phyloP scores from a whole-genome alignment of 2,113 vertebrate genomes.

The Hoplias malabaricus region DNA sequence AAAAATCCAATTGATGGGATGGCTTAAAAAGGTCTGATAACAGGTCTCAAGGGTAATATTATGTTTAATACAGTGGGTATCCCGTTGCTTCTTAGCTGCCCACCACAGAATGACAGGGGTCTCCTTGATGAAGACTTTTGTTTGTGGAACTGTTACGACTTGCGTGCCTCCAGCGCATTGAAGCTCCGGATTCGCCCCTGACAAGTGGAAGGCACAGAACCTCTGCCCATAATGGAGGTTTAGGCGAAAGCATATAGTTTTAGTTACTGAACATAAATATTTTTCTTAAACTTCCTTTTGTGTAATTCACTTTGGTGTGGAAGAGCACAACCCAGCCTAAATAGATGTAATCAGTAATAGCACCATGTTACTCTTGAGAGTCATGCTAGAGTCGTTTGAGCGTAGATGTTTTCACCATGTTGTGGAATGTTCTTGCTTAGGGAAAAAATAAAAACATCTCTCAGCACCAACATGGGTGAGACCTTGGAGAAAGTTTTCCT shows the following conservation, averaged over 20 bases:
- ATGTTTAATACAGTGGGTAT: conserved; percentile 41
- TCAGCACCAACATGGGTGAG: conserved; percentile 8
- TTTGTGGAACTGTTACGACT: conserved; percentile 64
- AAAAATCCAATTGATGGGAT: conserved; percentile 28
- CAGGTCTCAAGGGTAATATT: conserved; percentile 40
- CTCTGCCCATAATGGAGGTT: conserved; percentile 56
- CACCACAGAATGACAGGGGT: conserved; percentile 66
- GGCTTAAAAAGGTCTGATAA: conserved; percentile 38
- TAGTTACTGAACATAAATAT: conserved; percentile 62
- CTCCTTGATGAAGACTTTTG: conserved; percentile 63
- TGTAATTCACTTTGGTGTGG: conserved; percentile 43
- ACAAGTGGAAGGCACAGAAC: conserved; percentile 54
- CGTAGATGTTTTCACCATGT: conserved; percentile 49
- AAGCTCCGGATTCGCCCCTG: conserved; percentile 45
- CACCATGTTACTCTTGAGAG: conserved; percentile 32
- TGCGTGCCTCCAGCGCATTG: conserved; percentile 57
- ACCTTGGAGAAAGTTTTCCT: conserved; percentile 5
- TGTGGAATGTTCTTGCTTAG: conserved; percentile 17
- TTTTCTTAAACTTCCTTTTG: conserved; percentile 52
- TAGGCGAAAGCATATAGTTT: conserved; percentile 61
- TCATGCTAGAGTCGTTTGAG: conserved; percentile 28
- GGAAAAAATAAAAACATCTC: conserved; percentile 3
- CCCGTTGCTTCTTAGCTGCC: conserved; percentile 49
- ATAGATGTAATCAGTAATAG: conserved; percentile 33
- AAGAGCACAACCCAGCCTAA: conserved; percentile 51